Percentiles rank a stretch among this genome's conserved stretches.
These are phyloP conservation scores for Tipula lateralis DNA, from an alignment of 2,888 invertebrate species.

Conservation along the genomic window DNA sequence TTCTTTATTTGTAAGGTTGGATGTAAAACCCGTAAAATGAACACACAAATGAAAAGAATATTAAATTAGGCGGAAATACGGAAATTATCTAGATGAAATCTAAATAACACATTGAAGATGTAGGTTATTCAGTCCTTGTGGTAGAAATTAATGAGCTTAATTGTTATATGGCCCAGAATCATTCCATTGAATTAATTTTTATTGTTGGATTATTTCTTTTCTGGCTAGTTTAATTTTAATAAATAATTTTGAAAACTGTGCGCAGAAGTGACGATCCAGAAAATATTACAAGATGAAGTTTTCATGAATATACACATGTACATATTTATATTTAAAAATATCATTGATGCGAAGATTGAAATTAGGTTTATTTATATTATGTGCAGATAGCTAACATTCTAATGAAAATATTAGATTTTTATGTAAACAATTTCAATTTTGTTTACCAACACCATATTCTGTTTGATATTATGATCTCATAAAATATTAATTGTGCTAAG, in stretches of 20 bases:
- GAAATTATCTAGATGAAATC: not conserved
- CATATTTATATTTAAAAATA: too few relatives aligned
- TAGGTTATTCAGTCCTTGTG: not conserved
- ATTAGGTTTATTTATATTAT: not conserved
- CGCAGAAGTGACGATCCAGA: not conserved
- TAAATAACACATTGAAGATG: not conserved
- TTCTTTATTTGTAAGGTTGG: not conserved
- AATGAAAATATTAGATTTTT: not conserved
- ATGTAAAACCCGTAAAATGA: not conserved
- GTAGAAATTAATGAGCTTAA: not conserved
- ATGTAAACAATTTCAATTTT: not conserved
- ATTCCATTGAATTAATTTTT: not conserved
- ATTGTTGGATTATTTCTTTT: not conserved
- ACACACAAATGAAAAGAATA: not conserved
- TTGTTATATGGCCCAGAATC: not conserved
- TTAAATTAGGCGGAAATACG: not conserved
- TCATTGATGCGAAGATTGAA: not conserved
- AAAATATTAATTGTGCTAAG: not conserved
- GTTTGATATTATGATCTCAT: not conserved
- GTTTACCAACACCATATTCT: not conserved
- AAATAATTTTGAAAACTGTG: not conserved
- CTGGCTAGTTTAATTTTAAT: not conserved
- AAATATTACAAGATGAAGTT: too few relatives aligned
- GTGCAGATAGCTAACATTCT: not conserved
- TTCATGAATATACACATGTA: not conserved